Evolutionary conservation across 2,888 invertebrate genomes (phyloP).

Genomic region (Eupithecia exiguata): DNA sequence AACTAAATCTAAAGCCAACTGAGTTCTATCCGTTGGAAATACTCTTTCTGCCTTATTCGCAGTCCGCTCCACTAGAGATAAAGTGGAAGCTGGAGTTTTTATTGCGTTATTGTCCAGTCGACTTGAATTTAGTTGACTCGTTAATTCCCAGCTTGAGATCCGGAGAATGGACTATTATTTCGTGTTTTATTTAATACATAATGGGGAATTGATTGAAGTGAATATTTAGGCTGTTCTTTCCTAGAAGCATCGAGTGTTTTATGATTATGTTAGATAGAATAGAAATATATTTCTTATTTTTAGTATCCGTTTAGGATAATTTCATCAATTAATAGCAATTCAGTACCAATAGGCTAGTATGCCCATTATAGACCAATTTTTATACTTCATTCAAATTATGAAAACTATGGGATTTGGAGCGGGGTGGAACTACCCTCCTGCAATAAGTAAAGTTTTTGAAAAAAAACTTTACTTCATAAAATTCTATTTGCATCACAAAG

Average conservation of each 20-base stretch:
- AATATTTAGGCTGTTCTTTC: neutral
- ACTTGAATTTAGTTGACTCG: constrained; percentile 28
- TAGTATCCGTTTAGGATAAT: too few relatives aligned
- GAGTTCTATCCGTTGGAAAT: constrained; percentile 12
- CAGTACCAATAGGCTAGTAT: too few relatives aligned
- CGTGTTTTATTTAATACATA: neutral
- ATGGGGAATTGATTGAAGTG: constrained; percentile 5
- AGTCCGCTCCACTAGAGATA: constrained; percentile 25
- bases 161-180: constrained; percentile 3
- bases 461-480: too few relatives aligned
- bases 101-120: constrained; percentile 34
- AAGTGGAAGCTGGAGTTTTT: constrained; percentile 30
- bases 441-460: too few relatives aligned
- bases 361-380: too few relatives aligned
- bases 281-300: too few relatives aligned
- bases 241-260: neutral
- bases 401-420: too few relatives aligned
- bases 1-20: constrained; percentile 10
- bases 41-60: constrained; percentile 18
- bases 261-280: neutral
- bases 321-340: too few relatives aligned
- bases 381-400: too few relatives aligned
- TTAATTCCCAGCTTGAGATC: constrained; percentile 27
- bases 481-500: too few relatives aligned
- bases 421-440: too few relatives aligned